Base-by-base conservation (phyloP, 2,888 invertebrate genomes). In the Charanyca ferruginea region DNA sequence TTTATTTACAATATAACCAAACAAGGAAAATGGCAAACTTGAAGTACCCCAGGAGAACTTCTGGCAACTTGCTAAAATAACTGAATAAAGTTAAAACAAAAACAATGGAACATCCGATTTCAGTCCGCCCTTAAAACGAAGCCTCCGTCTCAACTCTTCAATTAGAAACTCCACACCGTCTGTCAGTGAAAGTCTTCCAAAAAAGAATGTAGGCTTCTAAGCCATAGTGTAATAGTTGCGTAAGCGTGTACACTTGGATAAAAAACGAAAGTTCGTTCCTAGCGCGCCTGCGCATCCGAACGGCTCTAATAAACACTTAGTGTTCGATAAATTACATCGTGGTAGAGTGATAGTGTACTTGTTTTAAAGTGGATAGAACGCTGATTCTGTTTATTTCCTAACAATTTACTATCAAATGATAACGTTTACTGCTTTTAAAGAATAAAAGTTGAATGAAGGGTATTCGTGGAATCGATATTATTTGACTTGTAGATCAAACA, bases 191-290 rank as follows among this genome's bases (percentile, higher is more conserved):
- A 83, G 83, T 75, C 51, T 64, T 16, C 71, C 55, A 66, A 80
- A 77, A 59, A 71, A 47, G 54, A 69, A 80, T 57, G 52, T 73
- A 72, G 73, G 80, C 58, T 45, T 80, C 60, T 60, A 62, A 69
- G 75, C 45, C 75, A 68, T 73, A 83, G 54, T 68, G 58, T 72
- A 75, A 69, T 51, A 55, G 42, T 77, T 77, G 66, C 71, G 80
- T 66, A 68, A 78, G 73, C 65, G 63, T 42, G 32, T 49, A 66
- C 71, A 70, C 62, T 66, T 59, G 65, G 60, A 71, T 70, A 69
- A 77, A 32, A 83, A 81, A 78, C 75, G 83, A 81, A 83, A 83
- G 83, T 80, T 64, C 62, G 83, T 80, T 64, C 62, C 58, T 66
- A 64, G 53, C 73, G 72, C 65, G 80, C 69, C 44, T 71, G 77